Conservation (phyloP, 1,140 invertebrate species). For the Berghia stephanieae region DNA sequence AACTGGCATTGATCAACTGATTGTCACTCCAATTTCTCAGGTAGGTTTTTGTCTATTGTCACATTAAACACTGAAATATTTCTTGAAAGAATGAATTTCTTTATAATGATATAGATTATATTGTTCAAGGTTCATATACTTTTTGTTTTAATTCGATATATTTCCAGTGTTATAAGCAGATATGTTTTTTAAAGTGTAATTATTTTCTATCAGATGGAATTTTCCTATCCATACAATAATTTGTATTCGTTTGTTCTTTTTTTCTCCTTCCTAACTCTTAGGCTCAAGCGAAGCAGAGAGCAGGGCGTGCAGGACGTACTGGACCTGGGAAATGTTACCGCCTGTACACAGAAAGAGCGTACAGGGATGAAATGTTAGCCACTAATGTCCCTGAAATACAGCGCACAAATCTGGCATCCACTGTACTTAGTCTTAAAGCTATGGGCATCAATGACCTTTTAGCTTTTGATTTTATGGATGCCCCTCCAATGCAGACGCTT, state of each 20-base stretch:
- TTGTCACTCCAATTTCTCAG: conserved; percentile 98
- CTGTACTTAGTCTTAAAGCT: conserved; percentile 94
- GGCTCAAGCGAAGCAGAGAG: conserved; percentile 97
- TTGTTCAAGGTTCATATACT: no score
- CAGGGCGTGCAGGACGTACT: conserved; percentile 94
- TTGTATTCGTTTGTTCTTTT: not conserved
- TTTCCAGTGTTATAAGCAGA: not conserved
- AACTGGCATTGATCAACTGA: conserved; percentile 98
- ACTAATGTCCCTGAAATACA: conserved; percentile 99
- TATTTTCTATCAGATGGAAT: not conserved
- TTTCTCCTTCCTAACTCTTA: conserved; percentile 34
- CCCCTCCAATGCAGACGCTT: conserved; percentile 89
- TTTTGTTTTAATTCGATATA: not conserved
- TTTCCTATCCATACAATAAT: not conserved
- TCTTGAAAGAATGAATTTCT: no score
- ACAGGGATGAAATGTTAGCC: conserved; percentile 97
- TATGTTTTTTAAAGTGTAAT: not conserved
- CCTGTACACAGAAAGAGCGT: conserved; percentile 98
- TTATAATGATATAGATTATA: no score
- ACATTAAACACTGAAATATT: no score
- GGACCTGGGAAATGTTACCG: conserved; percentile 98
- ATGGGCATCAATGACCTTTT: conserved; percentile 99
- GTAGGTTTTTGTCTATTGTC: conserved; percentile 64
- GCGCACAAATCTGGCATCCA: conserved; percentile 95
- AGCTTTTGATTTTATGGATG: conserved; percentile 99